These are phyloP conservation scores for Mormyrus hasselquistii DNA, from an alignment of 2,797 vertebrate genomes.

Conservation along the genomic window DNA sequence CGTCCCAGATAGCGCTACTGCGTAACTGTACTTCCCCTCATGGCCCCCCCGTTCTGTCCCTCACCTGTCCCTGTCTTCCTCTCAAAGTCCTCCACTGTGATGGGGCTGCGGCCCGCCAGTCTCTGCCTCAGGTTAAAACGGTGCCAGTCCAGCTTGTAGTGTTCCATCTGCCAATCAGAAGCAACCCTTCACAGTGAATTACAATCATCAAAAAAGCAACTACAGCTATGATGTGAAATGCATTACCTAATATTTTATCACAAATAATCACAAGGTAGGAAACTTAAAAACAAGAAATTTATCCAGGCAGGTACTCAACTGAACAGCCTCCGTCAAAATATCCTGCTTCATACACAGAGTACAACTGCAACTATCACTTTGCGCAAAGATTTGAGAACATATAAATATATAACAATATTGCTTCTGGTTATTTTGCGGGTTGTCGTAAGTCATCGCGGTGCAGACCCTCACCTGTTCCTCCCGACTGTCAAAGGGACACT, in stretches of 20 bases:
- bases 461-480: slow-evolving; percentile 79
- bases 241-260: neutral
- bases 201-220: neutral
- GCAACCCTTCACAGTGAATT: too few relatives aligned
- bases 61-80: slow-evolving; percentile 68
- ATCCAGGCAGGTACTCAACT: neutral
- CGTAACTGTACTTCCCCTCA: neutral
- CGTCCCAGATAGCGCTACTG: neutral
- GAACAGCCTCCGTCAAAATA: neutral
- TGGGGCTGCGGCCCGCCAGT: slow-evolving; percentile 52
- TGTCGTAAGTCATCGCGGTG: neutral
- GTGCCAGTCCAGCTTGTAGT: slow-evolving; percentile 95
- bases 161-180: slow-evolving; percentile 67
- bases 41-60: neutral
- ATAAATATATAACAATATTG: neutral
- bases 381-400: neutral
- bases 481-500: slow-evolving; percentile 66
- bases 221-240: neutral
- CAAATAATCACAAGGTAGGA: neutral
- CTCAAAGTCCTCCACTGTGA: slow-evolving; percentile 80
- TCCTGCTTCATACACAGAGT: neutral
- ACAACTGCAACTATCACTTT: neutral
- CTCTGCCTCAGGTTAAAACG: slow-evolving; percentile 87
- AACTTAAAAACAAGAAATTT: neutral
- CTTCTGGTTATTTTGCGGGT: neutral